Base-by-base conservation (phyloP, 2,797 vertebrate genomes). In the Cephalopachus bancanus region DNA sequence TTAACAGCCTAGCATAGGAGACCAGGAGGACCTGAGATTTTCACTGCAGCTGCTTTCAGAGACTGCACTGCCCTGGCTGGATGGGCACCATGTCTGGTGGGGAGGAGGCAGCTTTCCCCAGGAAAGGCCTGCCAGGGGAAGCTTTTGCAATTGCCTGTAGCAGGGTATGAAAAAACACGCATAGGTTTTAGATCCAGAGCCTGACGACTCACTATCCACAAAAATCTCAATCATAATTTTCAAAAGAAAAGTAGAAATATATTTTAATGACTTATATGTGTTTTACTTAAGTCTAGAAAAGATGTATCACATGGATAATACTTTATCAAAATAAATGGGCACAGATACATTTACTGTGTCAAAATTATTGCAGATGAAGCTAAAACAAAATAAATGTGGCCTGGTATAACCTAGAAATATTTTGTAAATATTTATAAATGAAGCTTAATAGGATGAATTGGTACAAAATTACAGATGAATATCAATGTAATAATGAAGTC, bases 341-440 rank as follows among this genome's bases (percentile, higher is more conserved):
- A 81, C 1, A 80, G 5, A 76, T 44, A 75, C 85, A 78, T 90
- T 12, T 60, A 33, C 0, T 14, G 0, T n/a, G 37, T 37, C 37
- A 37, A 37, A 37, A 37, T 37, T 37, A 37, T 37, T 69, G 10
- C 12, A 30, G 28, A 26, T 79, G 22, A 62, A 79, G 69, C 24
- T 19, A 49, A 84, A n/a, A 10, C 11, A 55, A 94, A 81, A 44
- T 64, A 30, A 86, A 15, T 72, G 5, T 59, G 17, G 11, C 14
- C 26, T 59, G 14, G 10, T 26, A 14, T 76, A 22, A 83, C 4
- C 17, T 72, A 60, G 28, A 76, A n/a, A 72, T 64, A 59, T 20
- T 79, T 93, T 69, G 0, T 83, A 90, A 89, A 65, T 88, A 60
- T 49, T 75, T 86, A 4, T 76, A 93, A 91, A 59, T 30, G 75